Conservation (phyloP, 2,113 vertebrate species). For the Galbula dea region DNA sequence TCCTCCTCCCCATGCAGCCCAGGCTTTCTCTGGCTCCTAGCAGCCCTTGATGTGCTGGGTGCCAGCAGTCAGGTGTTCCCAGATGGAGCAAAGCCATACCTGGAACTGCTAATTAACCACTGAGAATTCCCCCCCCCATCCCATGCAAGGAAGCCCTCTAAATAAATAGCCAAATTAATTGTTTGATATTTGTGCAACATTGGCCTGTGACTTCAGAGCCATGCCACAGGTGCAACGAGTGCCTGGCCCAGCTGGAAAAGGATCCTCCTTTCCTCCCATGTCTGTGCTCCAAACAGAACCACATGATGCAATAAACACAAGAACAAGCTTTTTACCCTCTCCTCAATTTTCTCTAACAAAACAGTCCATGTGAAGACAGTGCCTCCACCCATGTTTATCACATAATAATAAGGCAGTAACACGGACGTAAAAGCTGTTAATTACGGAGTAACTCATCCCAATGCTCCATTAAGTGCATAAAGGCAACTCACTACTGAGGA, state of each 20-base stretch:
- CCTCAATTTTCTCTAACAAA: neutral
- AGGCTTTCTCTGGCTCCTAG: rapidly evolving
- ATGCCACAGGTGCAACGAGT: neutral
- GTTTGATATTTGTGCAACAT: neutral
- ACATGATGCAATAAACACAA: neutral
- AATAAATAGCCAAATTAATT: neutral
- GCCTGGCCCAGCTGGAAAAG: neutral
- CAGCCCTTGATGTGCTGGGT: rapidly evolving
- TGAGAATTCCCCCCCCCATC: neutral
- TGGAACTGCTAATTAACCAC: neutral
- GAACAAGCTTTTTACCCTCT: neutral
- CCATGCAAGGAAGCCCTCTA: neutral
- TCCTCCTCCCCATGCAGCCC: too few species aligned
- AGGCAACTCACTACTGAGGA: neutral
- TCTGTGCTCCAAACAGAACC: neutral
- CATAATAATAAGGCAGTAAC: neutral
- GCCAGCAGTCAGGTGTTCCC: neutral
- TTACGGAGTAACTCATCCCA: neutral
- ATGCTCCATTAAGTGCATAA: neutral
- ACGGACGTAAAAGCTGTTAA: neutral
- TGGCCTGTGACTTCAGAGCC: neutral
- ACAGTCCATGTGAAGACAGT: neutral
- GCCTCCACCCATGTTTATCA: neutral
- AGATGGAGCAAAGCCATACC: neutral
- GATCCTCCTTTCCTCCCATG: neutral